These are phyloP conservation scores for Phortica magna DNA, from an alignment of 2,888 invertebrate species.

Conservation along the genomic window DNA sequence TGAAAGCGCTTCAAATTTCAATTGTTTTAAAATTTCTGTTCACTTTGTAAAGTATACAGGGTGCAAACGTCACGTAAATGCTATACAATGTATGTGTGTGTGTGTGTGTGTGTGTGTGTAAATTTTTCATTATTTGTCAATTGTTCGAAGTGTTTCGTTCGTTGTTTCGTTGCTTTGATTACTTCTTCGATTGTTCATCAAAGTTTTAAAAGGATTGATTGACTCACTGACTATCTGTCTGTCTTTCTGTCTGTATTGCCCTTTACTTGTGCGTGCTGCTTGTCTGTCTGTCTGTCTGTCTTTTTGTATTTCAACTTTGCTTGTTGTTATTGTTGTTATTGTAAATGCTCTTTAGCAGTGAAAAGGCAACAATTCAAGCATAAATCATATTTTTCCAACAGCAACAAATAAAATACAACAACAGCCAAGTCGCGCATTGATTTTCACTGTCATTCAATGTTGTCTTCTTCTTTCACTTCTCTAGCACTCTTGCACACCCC, in stretches of 20 bases:
- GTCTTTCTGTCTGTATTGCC: not conserved
- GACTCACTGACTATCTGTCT: not conserved
- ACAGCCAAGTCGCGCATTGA: not conserved
- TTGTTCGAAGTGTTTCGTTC: slow-evolving; percentile 1
- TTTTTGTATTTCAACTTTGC: not conserved
- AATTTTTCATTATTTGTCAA: slow-evolving; percentile 28
- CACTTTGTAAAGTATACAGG: not conserved
- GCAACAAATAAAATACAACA: not conserved
- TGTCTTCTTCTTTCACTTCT: not conserved
- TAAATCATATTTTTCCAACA: slow-evolving; percentile 23
- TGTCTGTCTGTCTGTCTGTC: not conserved
- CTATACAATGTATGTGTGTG: not conserved
- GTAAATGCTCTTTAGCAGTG: not conserved
- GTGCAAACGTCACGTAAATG: not conserved
- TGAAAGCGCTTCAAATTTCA: not conserved
- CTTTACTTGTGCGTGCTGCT: not conserved
- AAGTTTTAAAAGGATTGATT: not conserved
- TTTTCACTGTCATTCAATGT: not conserved
- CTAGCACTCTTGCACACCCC: too few species aligned
- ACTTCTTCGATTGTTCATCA: not conserved
- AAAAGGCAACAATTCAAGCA: slow-evolving; percentile 15
- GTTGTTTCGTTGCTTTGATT: not conserved
- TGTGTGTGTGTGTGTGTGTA: not conserved
- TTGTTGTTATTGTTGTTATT: slow-evolving; percentile 3
- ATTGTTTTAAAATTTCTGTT: not conserved